These are phyloP conservation scores for Archocentrus centrarchus DNA, from an alignment of 2,113 vertebrate genomes.

Conservation along the genomic window DNA sequence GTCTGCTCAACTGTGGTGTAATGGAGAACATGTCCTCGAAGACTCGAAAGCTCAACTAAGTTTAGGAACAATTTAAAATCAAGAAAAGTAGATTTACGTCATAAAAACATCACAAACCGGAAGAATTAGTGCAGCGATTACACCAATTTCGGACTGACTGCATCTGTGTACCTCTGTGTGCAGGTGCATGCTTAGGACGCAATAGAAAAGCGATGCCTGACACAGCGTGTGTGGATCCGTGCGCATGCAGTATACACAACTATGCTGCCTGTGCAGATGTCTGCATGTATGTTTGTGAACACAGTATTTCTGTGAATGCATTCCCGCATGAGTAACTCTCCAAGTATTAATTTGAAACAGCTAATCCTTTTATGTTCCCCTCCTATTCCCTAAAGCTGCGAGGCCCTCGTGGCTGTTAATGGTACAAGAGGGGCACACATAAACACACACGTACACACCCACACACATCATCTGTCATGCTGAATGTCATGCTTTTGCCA, in stretches of 20 bases:
- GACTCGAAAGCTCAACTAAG: not conserved
- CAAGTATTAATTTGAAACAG: constrained; percentile 59
- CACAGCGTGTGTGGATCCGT: not conserved
- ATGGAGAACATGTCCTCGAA: not conserved
- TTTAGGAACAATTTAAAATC: not conserved
- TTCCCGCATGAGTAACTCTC: constrained; percentile 52
- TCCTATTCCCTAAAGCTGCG: constrained; percentile 47
- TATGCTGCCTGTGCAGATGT: not conserved
- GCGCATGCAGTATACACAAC: not conserved
- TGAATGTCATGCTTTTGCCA: not conserved
- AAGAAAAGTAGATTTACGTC: not conserved
- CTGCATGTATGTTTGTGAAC: not conserved
- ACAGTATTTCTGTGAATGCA: constrained; percentile 9
- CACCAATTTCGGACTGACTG: not conserved
- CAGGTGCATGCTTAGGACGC: not conserved
- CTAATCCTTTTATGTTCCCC: constrained; percentile 62
- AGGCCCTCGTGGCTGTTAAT: constrained; percentile 42
- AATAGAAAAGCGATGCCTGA: not conserved
- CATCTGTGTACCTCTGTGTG: not conserved
- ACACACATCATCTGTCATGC: not conserved
- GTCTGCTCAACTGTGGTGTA: constrained; percentile 1
- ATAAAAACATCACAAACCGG: not conserved
- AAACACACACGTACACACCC: not conserved
- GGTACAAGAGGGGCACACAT: not conserved
- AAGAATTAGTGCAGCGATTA: not conserved